These are phyloP conservation scores for Sesia bembeciformis DNA, from an alignment of 2,888 invertebrate genomes.

Conservation along the genomic window DNA sequence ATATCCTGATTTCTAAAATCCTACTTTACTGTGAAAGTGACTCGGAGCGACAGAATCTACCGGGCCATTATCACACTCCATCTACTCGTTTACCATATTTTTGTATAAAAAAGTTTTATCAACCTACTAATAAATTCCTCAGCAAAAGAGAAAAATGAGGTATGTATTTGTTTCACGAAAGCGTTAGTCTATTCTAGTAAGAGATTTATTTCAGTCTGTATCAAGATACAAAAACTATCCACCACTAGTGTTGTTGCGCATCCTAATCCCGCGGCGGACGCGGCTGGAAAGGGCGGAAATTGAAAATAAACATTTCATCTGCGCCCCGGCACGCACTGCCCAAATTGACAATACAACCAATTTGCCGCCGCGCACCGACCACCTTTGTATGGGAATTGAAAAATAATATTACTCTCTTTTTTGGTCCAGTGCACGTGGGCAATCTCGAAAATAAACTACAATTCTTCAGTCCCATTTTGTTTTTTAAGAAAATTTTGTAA, in stretches of 20 bases:
- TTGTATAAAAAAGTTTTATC: no score
- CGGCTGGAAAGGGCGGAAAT: conserved; percentile 68
- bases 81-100: no score
- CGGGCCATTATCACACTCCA: no score
- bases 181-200: no score
- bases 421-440: conserved; percentile 50
- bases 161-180: no score
- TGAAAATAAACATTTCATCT: conserved; percentile 74
- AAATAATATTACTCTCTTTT: conserved; percentile 71
- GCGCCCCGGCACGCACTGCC: conserved; percentile 71
- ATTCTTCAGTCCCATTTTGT: conserved; percentile 19
- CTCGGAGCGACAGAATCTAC: no score
- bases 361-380: conserved; percentile 67
- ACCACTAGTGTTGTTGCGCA: conserved; percentile 40
- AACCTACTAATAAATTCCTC: no score
- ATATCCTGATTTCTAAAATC: no score
- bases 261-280: conserved; percentile 63
- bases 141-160: no score
- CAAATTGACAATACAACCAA: conserved; percentile 75
- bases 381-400: conserved; percentile 74
- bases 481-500: not conserved
- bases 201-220: no score
- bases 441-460: conserved; percentile 67
- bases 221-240: conserved; percentile 19
- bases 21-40: no score